Evolutionary conservation across 2,113 vertebrate species (phyloP).

Genomic region (Pteropus alecto): DNA sequence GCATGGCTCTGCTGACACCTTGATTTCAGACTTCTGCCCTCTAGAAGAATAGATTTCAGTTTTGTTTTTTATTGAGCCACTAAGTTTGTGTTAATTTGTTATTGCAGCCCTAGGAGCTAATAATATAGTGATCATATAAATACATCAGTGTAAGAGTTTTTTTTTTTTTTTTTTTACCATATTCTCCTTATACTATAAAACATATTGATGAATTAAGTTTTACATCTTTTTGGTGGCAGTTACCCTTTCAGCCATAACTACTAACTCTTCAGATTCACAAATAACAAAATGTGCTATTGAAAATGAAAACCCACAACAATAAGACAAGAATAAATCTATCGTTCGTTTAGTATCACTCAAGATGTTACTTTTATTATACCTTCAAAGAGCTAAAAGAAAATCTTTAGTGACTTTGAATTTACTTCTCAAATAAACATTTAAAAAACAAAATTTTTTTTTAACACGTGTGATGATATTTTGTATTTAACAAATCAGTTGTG

Average conservation of each 20-base stretch:
- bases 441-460: no score
- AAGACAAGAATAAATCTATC: slow-evolving; percentile 55
- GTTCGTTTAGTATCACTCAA: slow-evolving; percentile 62
- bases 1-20: background rate
- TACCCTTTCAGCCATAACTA: slow-evolving; percentile 65
- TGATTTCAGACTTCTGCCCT: background rate
- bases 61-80: background rate
- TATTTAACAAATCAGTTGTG: background rate
- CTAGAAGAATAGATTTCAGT: background rate
- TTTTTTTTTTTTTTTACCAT: slow-evolving; percentile 58
- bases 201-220: slow-evolving; percentile 69
- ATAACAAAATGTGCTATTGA: slow-evolving; percentile 16
- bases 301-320: slow-evolving; percentile 65
- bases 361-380: slow-evolving; percentile 9
- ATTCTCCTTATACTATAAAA: slow-evolving; percentile 47
- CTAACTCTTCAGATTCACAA: slow-evolving; percentile 56
- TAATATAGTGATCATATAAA: background rate
- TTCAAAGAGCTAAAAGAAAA: slow-evolving; percentile 13
- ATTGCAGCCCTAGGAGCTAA: background rate
- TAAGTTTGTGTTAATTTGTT: background rate
- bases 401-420: background rate
- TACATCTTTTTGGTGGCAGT: slow-evolving; percentile 59
- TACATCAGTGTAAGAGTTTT: background rate
- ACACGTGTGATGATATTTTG: background rate
- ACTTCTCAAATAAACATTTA: background rate